Evolutionary conservation across 2,113 vertebrate species (phyloP).

Genomic region (Rattus rattus): DNA sequence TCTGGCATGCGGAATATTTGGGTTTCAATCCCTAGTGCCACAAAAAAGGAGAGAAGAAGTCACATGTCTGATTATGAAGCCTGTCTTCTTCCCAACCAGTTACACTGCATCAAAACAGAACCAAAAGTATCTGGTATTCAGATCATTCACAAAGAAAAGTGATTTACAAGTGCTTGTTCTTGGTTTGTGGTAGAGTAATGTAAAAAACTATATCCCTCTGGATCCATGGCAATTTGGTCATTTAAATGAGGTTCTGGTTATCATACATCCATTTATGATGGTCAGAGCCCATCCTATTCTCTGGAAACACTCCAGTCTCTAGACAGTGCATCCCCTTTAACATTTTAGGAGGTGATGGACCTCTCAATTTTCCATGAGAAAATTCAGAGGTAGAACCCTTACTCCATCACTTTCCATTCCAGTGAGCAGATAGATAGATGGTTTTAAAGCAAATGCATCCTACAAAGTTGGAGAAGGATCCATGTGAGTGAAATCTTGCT

Average conservation of each 20-base stretch:
- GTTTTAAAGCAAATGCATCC: not conserved
- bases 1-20: not conserved
- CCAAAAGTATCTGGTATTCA: not conserved
- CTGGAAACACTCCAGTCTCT: accelerated
- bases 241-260: not conserved
- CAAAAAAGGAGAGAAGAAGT: not conserved
- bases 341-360: not conserved
- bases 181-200: not conserved
- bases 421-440: not conserved
- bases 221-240: not conserved
- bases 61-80: not conserved
- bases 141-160: not conserved
- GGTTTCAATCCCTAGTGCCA: not conserved
- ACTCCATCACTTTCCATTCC: not conserved
- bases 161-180: not conserved
- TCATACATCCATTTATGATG: not conserved
- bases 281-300: not conserved
- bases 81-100: not conserved
- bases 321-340: accelerated
- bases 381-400: not conserved
- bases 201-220: not conserved
- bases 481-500: not conserved
- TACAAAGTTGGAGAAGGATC: not conserved
- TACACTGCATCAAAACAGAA: not conserved
- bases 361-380: not conserved